A percentile compares a stretch with the other conserved stretches of the same genome.
phyloP scores from a whole-genome alignment of 2,113 vertebrate genomes.

The Bos taurus region ARS-UCD2.0 NC_037340.1:67950001-67950500 shows the following conservation, averaged over 20 bases:
- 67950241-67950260: conserved; percentile 57
- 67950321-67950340: conserved; percentile 1
- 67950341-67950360: neutral
- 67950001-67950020: conserved; percentile 59
- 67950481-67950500: neutral
- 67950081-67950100: conserved; percentile 90
- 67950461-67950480: neutral
- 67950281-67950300: conserved; percentile 66
- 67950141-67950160: conserved; percentile 76
- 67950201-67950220: conserved; percentile 81
- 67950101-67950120: conserved; percentile 80
- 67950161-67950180: conserved; percentile 69
- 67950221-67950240: conserved; percentile 75
- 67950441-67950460: neutral
- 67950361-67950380: conserved; percentile 51
- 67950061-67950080: conserved; percentile 79
- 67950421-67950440: neutral
- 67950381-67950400: neutral
- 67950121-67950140: conserved; percentile 81
- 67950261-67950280: conserved; percentile 69
- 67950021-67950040: conserved; percentile 85
- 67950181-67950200: conserved; percentile 68
- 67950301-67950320: conserved; percentile 36
- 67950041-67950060: conserved; percentile 87
- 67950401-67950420: neutral